A percentile compares a stretch with the other conserved stretches of the same genome.
Conservation (phyloP, 1,140 invertebrate species). For the Lutraria rhynchaena region DNA sequence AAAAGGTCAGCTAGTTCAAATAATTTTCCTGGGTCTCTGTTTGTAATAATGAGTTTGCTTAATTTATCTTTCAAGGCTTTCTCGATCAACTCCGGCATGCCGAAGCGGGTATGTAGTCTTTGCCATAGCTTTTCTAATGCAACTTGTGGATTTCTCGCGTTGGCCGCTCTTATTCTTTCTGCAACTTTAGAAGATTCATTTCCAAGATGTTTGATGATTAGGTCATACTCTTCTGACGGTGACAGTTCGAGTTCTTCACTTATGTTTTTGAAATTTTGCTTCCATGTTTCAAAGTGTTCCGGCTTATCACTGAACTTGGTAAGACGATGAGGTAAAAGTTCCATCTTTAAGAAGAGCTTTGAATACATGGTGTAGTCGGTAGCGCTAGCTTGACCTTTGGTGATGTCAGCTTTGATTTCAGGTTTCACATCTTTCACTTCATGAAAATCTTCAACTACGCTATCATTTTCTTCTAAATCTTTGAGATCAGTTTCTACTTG, state of each 20-base stretch:
- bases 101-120: constrained; percentile 49
- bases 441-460: too few relatives aligned
- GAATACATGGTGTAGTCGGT: too few relatives aligned
- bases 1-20: constrained; percentile 63
- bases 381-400: too few relatives aligned
- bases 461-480: too few relatives aligned
- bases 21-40: constrained; percentile 57
- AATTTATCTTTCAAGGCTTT: constrained; percentile 38
- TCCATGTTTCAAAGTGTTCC: constrained; percentile 45
- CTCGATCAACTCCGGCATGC: constrained; percentile 53
- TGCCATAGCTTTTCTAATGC: constrained; percentile 46
- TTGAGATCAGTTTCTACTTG: too few relatives aligned
- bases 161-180: constrained; percentile 9
- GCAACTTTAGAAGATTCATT: constrained; percentile 20
- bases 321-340: constrained; percentile 33
- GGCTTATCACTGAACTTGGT: constrained; percentile 39
- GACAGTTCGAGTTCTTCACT: constrained; percentile 20
- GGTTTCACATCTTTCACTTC: too few relatives aligned
- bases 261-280: constrained; percentile 38
- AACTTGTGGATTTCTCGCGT: not conserved
- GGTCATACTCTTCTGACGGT: constrained; percentile 53
- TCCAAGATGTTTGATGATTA: constrained; percentile 57
- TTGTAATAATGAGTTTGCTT: constrained; percentile 12
- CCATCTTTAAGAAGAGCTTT: constrained; percentile 57
- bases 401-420: too few relatives aligned